Evolutionary conservation across 2,113 vertebrate species (phyloP).

Genomic region (Trematocara marginatum): DNA sequence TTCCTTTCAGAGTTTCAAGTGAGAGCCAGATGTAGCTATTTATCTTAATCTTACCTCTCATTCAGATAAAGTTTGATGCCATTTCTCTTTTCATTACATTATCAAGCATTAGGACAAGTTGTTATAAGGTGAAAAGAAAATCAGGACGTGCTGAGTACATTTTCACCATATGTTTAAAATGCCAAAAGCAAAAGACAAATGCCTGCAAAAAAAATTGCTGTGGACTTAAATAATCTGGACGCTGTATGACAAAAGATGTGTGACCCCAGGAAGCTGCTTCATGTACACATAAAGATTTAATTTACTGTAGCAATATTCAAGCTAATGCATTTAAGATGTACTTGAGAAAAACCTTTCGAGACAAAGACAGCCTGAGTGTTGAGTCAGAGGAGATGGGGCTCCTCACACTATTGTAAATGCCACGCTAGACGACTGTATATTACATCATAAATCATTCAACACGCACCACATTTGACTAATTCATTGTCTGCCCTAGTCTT

Average conservation of each 20-base stretch:
- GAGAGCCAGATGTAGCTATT: constrained; percentile 68
- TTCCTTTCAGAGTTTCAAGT: constrained; percentile 63
- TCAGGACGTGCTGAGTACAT: constrained; percentile 36
- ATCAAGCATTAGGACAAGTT: constrained; percentile 34
- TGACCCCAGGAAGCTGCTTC: constrained; percentile 8
- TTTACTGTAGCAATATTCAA: constrained; percentile 39
- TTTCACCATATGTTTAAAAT: neutral
- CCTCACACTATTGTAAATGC: constrained; percentile 58
- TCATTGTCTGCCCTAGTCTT: neutral
- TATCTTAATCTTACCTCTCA: constrained; percentile 69
- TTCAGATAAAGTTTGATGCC: constrained; percentile 38
- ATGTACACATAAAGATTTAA: constrained; percentile 34
- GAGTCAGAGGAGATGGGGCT: constrained; percentile 51
- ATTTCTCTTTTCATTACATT: constrained; percentile 57
- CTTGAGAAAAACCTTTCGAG: constrained; percentile 40
- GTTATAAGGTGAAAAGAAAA: constrained; percentile 18
- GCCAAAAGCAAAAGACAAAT: neutral
- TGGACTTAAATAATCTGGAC: neutral
- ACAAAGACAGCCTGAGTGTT: constrained; percentile 51
- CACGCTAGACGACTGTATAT: constrained; percentile 25
- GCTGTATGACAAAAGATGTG: constrained; percentile 22
- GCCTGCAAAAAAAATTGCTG: neutral
- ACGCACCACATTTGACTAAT: neutral
- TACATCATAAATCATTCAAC: constrained; percentile 53
- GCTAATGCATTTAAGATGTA: constrained; percentile 70